Evolutionary conservation across 2,888 invertebrate genomes (phyloP), one percentile per base, ranked within the genome.

Genomic region (Eurytoma adleriae): DNA sequence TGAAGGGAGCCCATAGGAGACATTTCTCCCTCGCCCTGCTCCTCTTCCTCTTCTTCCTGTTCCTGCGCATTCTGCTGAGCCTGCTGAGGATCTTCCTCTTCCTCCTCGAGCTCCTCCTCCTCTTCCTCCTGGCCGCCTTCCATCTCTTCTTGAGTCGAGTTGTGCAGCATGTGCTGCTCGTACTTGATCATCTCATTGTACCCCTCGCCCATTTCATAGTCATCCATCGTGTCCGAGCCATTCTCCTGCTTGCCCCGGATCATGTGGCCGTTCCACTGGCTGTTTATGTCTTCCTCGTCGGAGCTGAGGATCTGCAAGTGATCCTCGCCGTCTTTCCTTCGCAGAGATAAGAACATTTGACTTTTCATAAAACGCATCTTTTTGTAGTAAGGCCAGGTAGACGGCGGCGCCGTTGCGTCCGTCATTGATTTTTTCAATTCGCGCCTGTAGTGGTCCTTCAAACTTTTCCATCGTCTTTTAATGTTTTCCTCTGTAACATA

Each of bases 331-430:
- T 82, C 78, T 40, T 79, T 80, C 1, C 80, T 69, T 0, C 80
- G 76, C 13, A 82, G 62, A 4, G 82, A 81, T 3, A 82, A 73
- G n/a, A 82, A 81, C 82, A 82, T 82, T 30, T 82, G 82, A 20
- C 80, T 82, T 18, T 82, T 82, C 81, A 83, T 79, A 48, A 83
- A 83, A 3, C 77, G 71, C 83, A 83, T 83, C 50, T 81, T 77
- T 20, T 78, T 79, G 64, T 81, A 83, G 57, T 83, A 83, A 7
- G 83, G 83, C 83, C 83, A 83, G 2, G 40, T 14, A 7, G 83
- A 83, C 0, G 79, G 59, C 18, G 81, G 81, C 2, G 79, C 76
- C 0, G 79, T 69, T 2, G 81, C 24, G 14, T 81, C 79, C 12
- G 77, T 79, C 77, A 83, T 81, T 1, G 79, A 56, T 20, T 81